Percentiles rank a stretch among this genome's conserved stretches.
These are phyloP conservation scores for Quadriops clusia DNA, from an alignment of 2,888 invertebrate genomes.

Conservation along the genomic window DNA sequence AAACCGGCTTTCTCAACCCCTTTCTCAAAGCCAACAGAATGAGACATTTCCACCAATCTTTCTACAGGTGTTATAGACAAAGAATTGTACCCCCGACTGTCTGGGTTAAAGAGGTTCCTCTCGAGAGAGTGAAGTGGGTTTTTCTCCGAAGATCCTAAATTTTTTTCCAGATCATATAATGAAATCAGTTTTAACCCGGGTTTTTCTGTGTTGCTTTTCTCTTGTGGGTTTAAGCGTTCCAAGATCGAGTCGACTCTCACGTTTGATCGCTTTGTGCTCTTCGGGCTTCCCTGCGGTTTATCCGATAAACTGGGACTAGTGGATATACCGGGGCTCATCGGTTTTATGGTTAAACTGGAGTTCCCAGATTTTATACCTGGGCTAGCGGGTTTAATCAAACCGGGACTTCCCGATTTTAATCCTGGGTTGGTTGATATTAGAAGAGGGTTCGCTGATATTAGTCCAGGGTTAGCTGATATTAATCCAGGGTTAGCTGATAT, in stretches of 20 bases:
- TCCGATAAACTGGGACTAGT: constrained; percentile 17
- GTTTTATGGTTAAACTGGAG: constrained; percentile 21
- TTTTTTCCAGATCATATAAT: not conserved
- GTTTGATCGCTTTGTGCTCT: constrained; percentile 19
- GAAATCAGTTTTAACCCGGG: not conserved
- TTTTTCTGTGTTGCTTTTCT: constrained; percentile 15
- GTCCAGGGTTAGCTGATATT: constrained; percentile 12
- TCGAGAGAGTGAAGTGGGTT: too few relatives aligned
- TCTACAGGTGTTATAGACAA: too few relatives aligned
- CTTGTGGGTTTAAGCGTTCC: constrained; percentile 33
- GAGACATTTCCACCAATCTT: too few relatives aligned
- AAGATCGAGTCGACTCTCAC: constrained; percentile 37
- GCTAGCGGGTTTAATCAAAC: too few relatives aligned
- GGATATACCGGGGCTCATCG: constrained; percentile 20
- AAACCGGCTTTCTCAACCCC: too few relatives aligned
- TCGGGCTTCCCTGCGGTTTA: constrained; percentile 19
- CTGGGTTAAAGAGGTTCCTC: too few relatives aligned
- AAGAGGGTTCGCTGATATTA: constrained; percentile 20
- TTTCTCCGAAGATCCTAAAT: too few relatives aligned
- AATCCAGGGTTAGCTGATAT: constrained; percentile 21
- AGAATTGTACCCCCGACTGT: too few relatives aligned
- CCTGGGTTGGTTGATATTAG: constrained; percentile 22
- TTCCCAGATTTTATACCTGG: too few relatives aligned
- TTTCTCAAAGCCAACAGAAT: too few relatives aligned
- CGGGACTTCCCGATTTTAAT: constrained; percentile 14